These are phyloP conservation scores for Setophaga kirtlandii DNA, from an alignment of 2,113 vertebrate genomes.

Conservation along the genomic window DNA sequence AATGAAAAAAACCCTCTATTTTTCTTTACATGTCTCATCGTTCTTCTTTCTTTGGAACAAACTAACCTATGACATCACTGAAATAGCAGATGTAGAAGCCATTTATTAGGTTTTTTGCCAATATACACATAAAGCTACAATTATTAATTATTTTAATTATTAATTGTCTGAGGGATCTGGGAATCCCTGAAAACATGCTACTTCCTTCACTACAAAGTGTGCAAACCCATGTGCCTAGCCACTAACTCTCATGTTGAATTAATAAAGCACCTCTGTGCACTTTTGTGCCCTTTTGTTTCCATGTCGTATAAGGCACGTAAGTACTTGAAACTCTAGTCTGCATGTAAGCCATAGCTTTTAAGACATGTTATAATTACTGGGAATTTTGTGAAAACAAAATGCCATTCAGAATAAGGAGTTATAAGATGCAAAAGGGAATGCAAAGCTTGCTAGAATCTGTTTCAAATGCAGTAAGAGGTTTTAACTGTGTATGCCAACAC, in stretches of 20 bases:
- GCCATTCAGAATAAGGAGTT: not conserved
- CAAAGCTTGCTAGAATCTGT: not conserved
- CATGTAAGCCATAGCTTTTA: not conserved
- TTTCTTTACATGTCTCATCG: not conserved
- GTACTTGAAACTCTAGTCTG: not conserved
- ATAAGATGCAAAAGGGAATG: not conserved
- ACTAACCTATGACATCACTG: not conserved
- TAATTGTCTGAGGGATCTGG: not conserved
- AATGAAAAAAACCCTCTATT: not conserved
- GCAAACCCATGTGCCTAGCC: not conserved
- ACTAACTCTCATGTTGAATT: not conserved
- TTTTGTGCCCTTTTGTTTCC: not conserved
- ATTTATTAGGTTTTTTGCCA: slow-evolving; percentile 10
- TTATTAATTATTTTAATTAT: not conserved
- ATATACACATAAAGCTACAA: not conserved
- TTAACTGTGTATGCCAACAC: not conserved
- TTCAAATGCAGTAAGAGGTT: not conserved
- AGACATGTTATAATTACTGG: not conserved
- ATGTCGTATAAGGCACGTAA: not conserved
- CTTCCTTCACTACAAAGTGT: not conserved
- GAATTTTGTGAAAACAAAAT: not conserved
- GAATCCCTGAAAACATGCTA: not conserved
- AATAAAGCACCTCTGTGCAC: not conserved
- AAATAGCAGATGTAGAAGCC: not conserved
- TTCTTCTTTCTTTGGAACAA: not conserved